Evolutionary conservation across 2,888 invertebrate species (phyloP), one percentile per base, ranked within the genome.

Genomic region (Laothoe populi): DNA sequence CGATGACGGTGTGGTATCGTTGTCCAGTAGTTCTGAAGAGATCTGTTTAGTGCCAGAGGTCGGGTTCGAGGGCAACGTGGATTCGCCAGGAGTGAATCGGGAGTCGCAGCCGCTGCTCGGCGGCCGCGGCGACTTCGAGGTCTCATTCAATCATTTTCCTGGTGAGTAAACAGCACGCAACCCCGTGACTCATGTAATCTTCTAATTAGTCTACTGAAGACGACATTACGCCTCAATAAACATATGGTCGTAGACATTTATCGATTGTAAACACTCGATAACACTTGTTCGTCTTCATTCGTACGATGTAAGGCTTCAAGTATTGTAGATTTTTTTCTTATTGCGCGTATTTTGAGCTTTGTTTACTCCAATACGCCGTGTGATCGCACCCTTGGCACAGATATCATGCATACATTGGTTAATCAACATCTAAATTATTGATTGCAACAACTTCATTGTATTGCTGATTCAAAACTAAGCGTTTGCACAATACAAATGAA

Each of bases 61-160:
- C 74, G 95, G 95, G 71, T 97, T 97, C 88, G 96, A 96, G 90
- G 94, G 95, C 90, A 95, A 95, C 93, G 95, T 96, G 95, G 97
- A 97, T 95, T 96, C 96, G 60, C 95, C 96, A 83, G 96, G 96
- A 69, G 94, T 95, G 68, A 97, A 96, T 92, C 95, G 98, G 82
- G 99, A 99, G 95, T 97, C 97, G 92, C 98, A 98, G 93, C 98
- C 98, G 85, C 95, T 99, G 72, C 94, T 99, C 61, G 97, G 97
- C 90, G 96, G 96, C 92, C 95, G 95, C 85, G 95, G 95, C 85
- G 96, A 96, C 80, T 90, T 92, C 78, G 93, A 96, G 73, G 96
- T 96, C 73, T 95, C 96, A 67, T 96, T 95, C 81, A 98, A 98
- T 87, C 95, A 96, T 82, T 98, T 98, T 88, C 96, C 97, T 93